Percentiles rank a stretch among this genome's conserved stretches.
phyloP scores from a whole-genome alignment of 2,888 invertebrate species.

The Tachina lurida region DNA sequence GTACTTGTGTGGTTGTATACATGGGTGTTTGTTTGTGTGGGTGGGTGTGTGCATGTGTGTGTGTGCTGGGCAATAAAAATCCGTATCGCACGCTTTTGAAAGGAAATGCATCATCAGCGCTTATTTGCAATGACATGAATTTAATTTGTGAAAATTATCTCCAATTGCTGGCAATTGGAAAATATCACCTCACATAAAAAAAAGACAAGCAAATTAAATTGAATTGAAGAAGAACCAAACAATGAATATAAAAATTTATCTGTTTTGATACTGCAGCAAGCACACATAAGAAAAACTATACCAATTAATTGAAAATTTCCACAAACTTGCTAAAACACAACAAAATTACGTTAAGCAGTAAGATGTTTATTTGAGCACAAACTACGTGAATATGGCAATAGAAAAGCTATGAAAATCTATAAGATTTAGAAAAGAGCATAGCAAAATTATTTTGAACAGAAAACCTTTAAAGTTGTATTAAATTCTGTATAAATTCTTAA shows the following conservation, averaged over 20 bases:
- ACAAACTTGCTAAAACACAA: conserved; percentile 37
- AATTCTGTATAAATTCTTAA: too few species aligned
- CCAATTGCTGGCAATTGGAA: conserved; percentile 71
- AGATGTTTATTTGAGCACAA: background rate
- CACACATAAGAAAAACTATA: conserved; percentile 7
- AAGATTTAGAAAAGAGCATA: too few species aligned
- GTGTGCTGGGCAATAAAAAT: conserved; percentile 54
- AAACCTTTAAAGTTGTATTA: too few species aligned
- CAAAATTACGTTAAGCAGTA: background rate
- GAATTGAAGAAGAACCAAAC: conserved; percentile 1
- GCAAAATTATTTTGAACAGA: too few species aligned
- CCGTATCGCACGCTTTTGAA: conserved; percentile 71
- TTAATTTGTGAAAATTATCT: conserved; percentile 71
- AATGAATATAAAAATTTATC: conserved; percentile 39
- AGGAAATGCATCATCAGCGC: conserved; percentile 74
- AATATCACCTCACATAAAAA: conserved; percentile 58
- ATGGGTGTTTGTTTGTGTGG: conserved; percentile 1
- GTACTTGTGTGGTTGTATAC: background rate
- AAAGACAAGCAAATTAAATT: conserved; percentile 33
- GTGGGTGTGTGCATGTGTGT: conserved; percentile 5
- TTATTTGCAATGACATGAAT: conserved; percentile 71
- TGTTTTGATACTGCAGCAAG: conserved; percentile 44
- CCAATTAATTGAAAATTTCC: conserved; percentile 55
- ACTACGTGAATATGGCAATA: background rate
- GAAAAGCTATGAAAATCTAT: background rate